Evolutionary conservation across 2,888 invertebrate species (phyloP).

Genomic region (Stictocephala bisonia): DNA sequence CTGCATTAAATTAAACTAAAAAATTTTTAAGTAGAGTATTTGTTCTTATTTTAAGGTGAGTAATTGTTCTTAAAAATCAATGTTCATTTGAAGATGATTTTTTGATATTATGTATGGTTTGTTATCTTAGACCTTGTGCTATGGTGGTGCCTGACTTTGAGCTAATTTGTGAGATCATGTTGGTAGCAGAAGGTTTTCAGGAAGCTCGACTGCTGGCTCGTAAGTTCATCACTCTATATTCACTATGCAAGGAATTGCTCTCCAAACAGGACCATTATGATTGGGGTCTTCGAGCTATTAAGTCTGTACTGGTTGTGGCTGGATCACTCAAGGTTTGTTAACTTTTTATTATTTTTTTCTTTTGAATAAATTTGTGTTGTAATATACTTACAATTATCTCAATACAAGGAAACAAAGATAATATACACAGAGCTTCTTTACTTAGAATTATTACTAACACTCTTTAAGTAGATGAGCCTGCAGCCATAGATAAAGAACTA

Average conservation of each 20-base stretch:
- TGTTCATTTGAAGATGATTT: no score
- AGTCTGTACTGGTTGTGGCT: slow-evolving; percentile 94
- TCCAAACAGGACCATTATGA: slow-evolving; percentile 98
- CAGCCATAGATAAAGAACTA: no score
- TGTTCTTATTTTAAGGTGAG: no score
- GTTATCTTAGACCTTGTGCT: slow-evolving; percentile 94
- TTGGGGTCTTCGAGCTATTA: slow-evolving; percentile 95
- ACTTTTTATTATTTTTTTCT: neutral
- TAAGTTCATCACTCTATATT: slow-evolving; percentile 94
- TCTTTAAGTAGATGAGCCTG: no score
- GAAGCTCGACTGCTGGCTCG: slow-evolving; percentile 90
- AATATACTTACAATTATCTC: no score
- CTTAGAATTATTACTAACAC: no score
- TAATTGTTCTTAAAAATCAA: no score
- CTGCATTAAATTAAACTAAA: no score
- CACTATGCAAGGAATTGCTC: slow-evolving; percentile 87
- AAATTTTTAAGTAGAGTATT: no score
- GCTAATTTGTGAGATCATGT: slow-evolving; percentile 96
- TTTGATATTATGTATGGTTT: no score
- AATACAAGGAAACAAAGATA: no score
- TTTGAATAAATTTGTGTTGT: neutral
- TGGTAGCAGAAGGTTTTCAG: slow-evolving; percentile 95
- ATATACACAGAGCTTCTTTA: no score
- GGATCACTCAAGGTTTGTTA: slow-evolving; percentile 81
- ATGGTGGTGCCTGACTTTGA: slow-evolving; percentile 99